Evolutionary conservation across 35 echinoderm and acorn worm species (phyloP), one percentile per base, ranked within the genome.

Genomic region (Heliocidaris tuberculata): DNA sequence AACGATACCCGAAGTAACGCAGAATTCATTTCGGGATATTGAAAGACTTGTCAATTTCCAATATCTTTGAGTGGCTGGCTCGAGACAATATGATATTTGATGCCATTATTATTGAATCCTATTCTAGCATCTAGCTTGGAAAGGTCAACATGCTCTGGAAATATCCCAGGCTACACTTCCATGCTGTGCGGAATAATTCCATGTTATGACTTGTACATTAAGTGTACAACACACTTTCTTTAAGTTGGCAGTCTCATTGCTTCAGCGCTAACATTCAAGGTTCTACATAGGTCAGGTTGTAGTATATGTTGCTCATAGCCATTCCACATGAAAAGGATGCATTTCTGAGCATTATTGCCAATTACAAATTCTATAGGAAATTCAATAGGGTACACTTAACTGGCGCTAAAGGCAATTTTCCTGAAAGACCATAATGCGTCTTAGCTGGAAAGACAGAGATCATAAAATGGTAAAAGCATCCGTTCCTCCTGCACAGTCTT

Each of bases 1-100:
- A 78, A 78, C 3, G 65, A 78, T 78, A 78, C 65, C 27, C 5
- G 4, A 78, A 78, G 65, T 78, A 78, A 78, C 19, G 27, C 65
- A 78, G 65, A 78, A n/a, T 78, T 78, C 65, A 78, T 78, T 78
- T 78, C 27, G 65, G 21, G 65, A 78, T 78, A 78, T n/a, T 78
- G 65, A 78, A 78, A 78, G 65, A 78, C 65, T 78, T 78, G 65
- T 78, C 65, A 78, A 78, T 78, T 78, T 78, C 27, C 65, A 78
- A 78, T 78, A 78, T 78, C 65, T 78, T 78, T 19, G 65, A 78
- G 65, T 78, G 65, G 65, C 21, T 78, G 19, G 65, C 65, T 19
- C 7, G 21, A n/a, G 65, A 7, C 27, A 19, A 78, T 78, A 78
- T 78, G 65, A 78, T 78, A 78, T 78, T 78, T 78, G 65, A 78